Evolutionary conservation across 2,888 invertebrate genomes (phyloP), one percentile per base, ranked within the genome.

Genomic region (Habrosyne pyritoides): DNA sequence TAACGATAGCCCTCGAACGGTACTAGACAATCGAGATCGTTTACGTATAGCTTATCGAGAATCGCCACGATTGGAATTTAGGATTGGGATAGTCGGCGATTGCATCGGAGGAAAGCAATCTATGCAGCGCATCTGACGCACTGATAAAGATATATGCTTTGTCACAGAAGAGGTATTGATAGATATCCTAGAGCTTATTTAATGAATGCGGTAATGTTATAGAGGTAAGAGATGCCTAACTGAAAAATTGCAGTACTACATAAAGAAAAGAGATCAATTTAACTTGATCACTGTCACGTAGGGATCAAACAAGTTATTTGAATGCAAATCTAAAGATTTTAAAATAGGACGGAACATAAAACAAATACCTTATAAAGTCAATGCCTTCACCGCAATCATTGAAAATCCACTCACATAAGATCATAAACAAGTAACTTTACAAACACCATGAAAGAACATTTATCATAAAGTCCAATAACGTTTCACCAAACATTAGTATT

Each of bases 21-120:
- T 85, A 89, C 86, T 58, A 73, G 79, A 83, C 81, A 79, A 85
- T 86, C 83, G 79, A 81, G 87, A 90, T 87, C 87, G 86, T 85
- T 87, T 87, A 84, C 84, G 81, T 85, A 88, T 88, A 83, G 87
- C 79, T 86, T 90, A 89, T 90, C 89, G 81, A 69, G 76, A 83
- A 89, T 87, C 86, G 79, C 82, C 84, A 78, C 81, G 82, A 83
- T 85, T 73, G 88, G 90, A 89, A 90, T 91, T 89, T 84, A 83
- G 81, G 81, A 77, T 77, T 73, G 67, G 73, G 67, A 73, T 78
- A 73, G 61, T 61, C 50, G 50, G 28, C 21, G 50, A 50, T 50
- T 50, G 18, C 21, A 50, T 50, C 28, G 21, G n/a, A 60, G 57
- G 54, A 68, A 57, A 59, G 64, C 71, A 75, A 82, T 82, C 81